phyloP scores from a whole-genome alignment of 2,888 invertebrate species.

The Synanthedon andrenaeformis region DNA sequence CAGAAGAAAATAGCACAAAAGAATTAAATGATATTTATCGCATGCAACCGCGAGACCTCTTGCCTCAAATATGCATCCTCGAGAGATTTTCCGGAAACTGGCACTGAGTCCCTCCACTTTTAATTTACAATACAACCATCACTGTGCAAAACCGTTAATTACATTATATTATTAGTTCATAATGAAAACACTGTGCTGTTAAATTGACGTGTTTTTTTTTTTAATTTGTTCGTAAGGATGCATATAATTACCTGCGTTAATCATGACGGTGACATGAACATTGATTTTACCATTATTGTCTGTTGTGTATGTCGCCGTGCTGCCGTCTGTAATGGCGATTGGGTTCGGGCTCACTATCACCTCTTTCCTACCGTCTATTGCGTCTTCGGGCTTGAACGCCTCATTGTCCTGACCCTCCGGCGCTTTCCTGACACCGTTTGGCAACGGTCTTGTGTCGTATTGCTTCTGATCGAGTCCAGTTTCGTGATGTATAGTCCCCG shows the following conservation, averaged over 20 bases:
- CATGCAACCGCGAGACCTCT: constrained; percentile 50
- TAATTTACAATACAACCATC: constrained; percentile 46
- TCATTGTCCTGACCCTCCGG: constrained; percentile 89
- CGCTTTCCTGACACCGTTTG: constrained; percentile 73
- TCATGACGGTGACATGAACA: constrained; percentile 89
- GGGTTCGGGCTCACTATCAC: constrained; percentile 55
- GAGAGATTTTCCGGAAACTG: constrained; percentile 40
- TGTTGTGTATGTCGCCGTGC: constrained; percentile 73
- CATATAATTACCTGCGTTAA: constrained; percentile 76
- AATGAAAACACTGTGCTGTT: constrained; percentile 25
- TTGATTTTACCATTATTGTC: constrained; percentile 89
- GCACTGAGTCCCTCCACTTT: constrained; percentile 39
- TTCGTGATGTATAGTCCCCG: constrained; percentile 27
- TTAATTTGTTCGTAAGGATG: constrained; percentile 54
- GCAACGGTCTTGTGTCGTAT: constrained; percentile 40
- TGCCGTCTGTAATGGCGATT: constrained; percentile 61
- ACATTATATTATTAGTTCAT: constrained; percentile 28
- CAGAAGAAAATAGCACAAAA: not conserved
- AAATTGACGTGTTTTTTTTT: constrained; percentile 11
- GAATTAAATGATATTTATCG: constrained; percentile 10
- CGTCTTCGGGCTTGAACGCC: constrained; percentile 71
- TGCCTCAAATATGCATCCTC: constrained; percentile 70
- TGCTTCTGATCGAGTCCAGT: constrained; percentile 27
- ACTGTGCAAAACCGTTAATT: constrained; percentile 64
- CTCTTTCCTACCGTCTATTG: constrained; percentile 71